phyloP scores from a whole-genome alignment of 2,113 vertebrate species.

The Malurus alboscapulatus region DNA sequence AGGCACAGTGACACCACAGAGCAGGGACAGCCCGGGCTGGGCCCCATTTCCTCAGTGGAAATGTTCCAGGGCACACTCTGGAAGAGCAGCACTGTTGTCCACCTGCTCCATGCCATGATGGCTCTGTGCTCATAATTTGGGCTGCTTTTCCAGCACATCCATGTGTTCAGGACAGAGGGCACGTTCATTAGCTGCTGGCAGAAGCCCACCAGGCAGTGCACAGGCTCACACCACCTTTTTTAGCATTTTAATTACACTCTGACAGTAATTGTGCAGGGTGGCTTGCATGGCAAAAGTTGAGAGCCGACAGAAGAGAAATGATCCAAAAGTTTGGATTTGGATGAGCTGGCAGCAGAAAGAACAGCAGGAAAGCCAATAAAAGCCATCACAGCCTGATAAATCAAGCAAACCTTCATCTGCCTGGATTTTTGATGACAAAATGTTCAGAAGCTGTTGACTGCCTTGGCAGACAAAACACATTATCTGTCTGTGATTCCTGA shows the following conservation, averaged over 20 bases:
- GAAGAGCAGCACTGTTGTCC: fast-evolving
- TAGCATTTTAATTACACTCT: background rate
- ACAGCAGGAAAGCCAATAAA: background rate
- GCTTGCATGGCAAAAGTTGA: background rate
- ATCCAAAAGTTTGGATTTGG: background rate
- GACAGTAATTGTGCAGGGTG: background rate
- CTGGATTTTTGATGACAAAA: background rate
- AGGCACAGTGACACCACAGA: fast-evolving
- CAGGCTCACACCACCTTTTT: background rate
- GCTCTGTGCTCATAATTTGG: background rate
- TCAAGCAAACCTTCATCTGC: background rate
- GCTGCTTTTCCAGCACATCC: background rate
- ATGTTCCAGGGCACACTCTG: no score
- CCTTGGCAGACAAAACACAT: background rate
- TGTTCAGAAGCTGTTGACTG: background rate
- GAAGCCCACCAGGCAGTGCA: background rate
- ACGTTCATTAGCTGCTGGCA: background rate
- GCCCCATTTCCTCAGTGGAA: fast-evolving
- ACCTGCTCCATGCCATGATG: fast-evolving
- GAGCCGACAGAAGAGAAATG: background rate
- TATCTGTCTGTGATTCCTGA: background rate
- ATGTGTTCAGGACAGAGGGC: background rate
- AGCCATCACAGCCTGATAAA: background rate
- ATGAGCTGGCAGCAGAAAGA: background rate
- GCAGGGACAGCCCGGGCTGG: background rate